phyloP scores from a whole-genome alignment of 2,888 invertebrate species.

The Trichopoda pennipes region DNA sequence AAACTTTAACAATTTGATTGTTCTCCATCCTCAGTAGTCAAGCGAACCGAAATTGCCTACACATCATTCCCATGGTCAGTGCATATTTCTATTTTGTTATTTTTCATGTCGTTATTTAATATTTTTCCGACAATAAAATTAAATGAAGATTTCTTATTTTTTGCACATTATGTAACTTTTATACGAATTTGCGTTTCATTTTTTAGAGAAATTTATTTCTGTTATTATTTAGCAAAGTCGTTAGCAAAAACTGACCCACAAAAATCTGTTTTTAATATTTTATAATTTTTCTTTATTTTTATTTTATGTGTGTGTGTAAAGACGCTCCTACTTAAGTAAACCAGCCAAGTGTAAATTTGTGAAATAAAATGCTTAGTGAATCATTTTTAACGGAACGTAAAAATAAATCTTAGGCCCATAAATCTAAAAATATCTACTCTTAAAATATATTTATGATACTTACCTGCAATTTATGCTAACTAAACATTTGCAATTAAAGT shows the following conservation, averaged over 20 bases:
- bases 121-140: not conserved
- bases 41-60: not conserved
- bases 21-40: not conserved
- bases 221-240: no score
- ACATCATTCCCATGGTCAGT: constrained; percentile 78
- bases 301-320: no score
- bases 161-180: constrained; percentile 53
- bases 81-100: constrained; percentile 66
- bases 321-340: not conserved
- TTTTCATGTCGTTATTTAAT: constrained; percentile 42
- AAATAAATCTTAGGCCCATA: not conserved
- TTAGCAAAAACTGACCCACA: no score
- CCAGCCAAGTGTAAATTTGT: constrained; percentile 32
- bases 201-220: no score
- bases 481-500: no score
- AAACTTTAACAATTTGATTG: not conserved
- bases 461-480: no score
- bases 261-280: no score
- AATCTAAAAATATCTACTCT: no score
- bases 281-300: no score
- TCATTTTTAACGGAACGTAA: not conserved
- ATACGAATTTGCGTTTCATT: no score
- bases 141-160: not conserved
- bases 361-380: constrained; percentile 6
- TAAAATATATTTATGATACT: no score